Evolutionary conservation across 2,113 vertebrate species (phyloP), one percentile per base, ranked within the genome.

Genomic region (Bos javanicus): DNA sequence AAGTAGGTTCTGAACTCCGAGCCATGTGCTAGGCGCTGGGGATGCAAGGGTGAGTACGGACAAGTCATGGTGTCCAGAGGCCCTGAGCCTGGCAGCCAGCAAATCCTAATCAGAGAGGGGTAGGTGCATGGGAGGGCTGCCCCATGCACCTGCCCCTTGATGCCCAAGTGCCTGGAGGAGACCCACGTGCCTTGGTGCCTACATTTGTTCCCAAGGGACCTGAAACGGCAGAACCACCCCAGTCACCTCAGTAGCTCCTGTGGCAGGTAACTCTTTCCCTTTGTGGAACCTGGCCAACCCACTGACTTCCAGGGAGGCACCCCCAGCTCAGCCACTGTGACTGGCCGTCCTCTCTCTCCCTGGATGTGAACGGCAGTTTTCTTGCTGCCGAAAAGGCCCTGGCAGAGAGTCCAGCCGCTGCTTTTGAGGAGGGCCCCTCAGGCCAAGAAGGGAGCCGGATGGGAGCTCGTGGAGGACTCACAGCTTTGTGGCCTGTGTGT

Each of bases 41-140:
- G 50, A 10, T 74, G 36, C 16, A 76, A 43, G 89, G n/a, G 17
- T 54, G 67, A 39, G 39, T 26, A n/a, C 14, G 43, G 16, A n/a
- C 14, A 8, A 4, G 3, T 30, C 2, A 10, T 43, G 17, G 15
- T 2, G 0, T 13, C 26, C 46, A 19, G 74, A 62, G 26, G 6
- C 30, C 21, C 76, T 11, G 21, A 85, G 17, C 12, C 46, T n/a
- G 8, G 33, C 14, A 28, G 26, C 9, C 46, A 7, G 46, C 25
- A 14, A 25, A 28, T n/a, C 56, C 4, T 60, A 36, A 71, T 59
- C 21, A 14, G 28, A 7, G 4, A 67, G 15, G 48, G 54, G 23
- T 2, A 5, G 21, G 52, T 8, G 7, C 26, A 1, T 1, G 28
- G 36, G 48, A 71, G n/a, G 26, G 6, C 7, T 33, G 21, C 8